Evolutionary conservation across 2,113 vertebrate genomes (phyloP).

Genomic region (Dipodomys ordii): DNA sequence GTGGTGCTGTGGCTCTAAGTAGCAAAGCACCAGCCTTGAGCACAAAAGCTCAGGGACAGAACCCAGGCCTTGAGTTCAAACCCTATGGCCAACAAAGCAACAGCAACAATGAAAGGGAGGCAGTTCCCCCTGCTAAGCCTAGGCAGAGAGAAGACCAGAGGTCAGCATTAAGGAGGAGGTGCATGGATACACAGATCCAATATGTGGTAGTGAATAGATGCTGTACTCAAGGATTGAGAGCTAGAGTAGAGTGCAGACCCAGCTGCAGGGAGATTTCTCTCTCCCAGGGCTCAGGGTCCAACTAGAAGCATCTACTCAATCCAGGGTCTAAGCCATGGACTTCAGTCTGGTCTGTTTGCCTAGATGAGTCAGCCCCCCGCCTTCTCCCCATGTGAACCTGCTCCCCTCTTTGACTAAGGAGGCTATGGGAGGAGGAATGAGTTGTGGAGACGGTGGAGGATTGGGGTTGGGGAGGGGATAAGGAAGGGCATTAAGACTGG

Average conservation of each 20-base stretch:
- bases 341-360: neutral
- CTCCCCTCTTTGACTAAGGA: neutral
- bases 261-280: neutral
- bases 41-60: too few relatives aligned
- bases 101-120: too few relatives aligned
- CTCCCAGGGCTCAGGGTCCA: neutral
- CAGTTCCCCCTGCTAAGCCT: neutral
- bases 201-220: fast-evolving
- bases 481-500: neutral
- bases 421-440: neutral
- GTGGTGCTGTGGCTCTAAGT: too few relatives aligned
- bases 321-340: neutral
- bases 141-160: neutral
- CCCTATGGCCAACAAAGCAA: too few relatives aligned
- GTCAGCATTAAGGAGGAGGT: neutral
- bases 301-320: neutral
- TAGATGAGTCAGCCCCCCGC: neutral
- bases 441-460: neutral
- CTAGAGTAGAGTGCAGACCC: neutral
- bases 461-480: neutral
- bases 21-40: too few relatives aligned
- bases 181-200: too few relatives aligned
- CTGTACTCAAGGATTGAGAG: neutral
- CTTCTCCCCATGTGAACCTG: too few relatives aligned
- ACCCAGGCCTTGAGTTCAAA: too few relatives aligned